Base-by-base conservation (phyloP, 1,140 invertebrate species). In the Dufourea novaeangliae region DNA sequence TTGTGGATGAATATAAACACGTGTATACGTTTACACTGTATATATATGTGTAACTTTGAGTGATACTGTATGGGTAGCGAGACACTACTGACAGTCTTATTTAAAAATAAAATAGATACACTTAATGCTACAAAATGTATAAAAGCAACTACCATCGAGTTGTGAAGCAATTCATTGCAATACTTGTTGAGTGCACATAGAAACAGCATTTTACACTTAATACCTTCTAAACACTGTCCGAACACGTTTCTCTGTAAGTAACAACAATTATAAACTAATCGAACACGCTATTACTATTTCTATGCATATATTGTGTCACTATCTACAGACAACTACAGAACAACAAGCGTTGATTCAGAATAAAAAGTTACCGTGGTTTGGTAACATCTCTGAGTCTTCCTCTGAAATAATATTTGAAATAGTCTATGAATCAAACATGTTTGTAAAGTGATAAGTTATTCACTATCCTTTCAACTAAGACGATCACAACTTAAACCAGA, bases 361-460 rank as follows among this genome's bases (percentile, higher is more conserved):
- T 87, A 88, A 87, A 89, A 90, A 90, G 90, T 90, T 92, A 92
- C 91, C 91, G 91, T 92, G 89, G 78, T 85, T 92, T 92, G 90
- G 91, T 92, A 92, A 92, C 88, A 92, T 92, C 91, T 92, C 91
- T 90, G 91, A 90, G 89, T 92, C 91, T 90, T 92, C 91, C 91
- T 92, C 91, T 92, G 90, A 91, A 92, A 92, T 92, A 89, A 92
- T 80, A 90, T 91, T 91, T 85, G 77, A 90, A 79, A 91, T 88
- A 82, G 90, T 85, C 83, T 85, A 66, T 67, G 50, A 70, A 84
- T 84, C 71, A 78, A 78, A 76, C 7, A 59, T 67, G 68, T 80
- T 22, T 22, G 41, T 61, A 66, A 73, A 44, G 17, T 44, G 39
- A 11, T 62, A 20, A 63, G 32, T 34, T 69, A 14, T 59, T 46